Evolutionary conservation across 2,888 invertebrate genomes (phyloP), one percentile per base, ranked within the genome.

Genomic region (Myopa testacea): DNA sequence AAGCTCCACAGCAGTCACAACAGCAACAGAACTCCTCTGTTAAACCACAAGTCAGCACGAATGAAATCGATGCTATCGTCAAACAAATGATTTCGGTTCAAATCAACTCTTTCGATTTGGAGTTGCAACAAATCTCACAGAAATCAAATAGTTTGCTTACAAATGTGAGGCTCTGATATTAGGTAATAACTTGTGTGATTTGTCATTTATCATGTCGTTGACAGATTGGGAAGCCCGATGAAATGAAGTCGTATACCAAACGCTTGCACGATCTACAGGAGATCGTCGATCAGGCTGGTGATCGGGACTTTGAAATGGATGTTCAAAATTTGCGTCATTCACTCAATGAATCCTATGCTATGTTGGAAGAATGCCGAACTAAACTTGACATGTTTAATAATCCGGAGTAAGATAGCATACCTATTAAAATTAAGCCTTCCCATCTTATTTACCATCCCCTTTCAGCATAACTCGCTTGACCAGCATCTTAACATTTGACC

Each of bases 71-170:
- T 78, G 85, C 85, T 37, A 86, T 91, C 37, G 87, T 93, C n/a
- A 91, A 90, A 69, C 91, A 91, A 81, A 92, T 93, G 90, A 91
- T 94, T 0, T 86, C 91, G 26, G 92, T 93, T 79, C 93, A 94
- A 88, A 92, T 93, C 3, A 90, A 91, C 58, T 90, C 91, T 52
- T 93, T 95, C 84, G 93, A 93, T 84, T 88, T 90, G 81, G 94
- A 95, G 83, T 84, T 95, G 37, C 91, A 91, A 79, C 92, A 92
- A 78, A 90, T 94, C 80, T 90, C 92, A 81, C 87, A 90, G 16
- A 91, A 92, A 78, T 91, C 92, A 0, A 88, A 88, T 34, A 89
- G 90, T 37, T 86, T 92, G 4, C 80, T 88, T 2, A 81, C 81
- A 34, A 85, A 84, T 79, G 87, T 88, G 71, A 79, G 65, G 1